Evolutionary conservation across 2,113 vertebrate genomes (phyloP), one percentile per base, ranked within the genome.

Genomic region (Gallinago undulata): DNA sequence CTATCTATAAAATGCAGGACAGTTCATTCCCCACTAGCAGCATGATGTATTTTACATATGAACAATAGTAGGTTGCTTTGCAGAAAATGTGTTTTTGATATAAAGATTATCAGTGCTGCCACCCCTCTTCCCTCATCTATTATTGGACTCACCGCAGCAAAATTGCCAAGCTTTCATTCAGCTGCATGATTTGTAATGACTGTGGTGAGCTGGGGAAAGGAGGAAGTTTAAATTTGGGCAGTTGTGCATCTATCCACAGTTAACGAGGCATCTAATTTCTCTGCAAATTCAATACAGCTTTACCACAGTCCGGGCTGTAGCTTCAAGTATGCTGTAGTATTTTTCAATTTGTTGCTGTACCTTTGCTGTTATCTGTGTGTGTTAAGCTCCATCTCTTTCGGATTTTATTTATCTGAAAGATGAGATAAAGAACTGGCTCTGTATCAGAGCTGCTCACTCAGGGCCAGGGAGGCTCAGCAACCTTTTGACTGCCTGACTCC

Each of bases 191-290:
- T 95, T 93, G 96, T 95, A 97, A 88, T 93, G 91, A 95, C 57
- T 92, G 78, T 94, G 88, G 83, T 89, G 88, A 97, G 89, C 90
- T 78, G 79, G 43, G 76, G 79, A 76, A 94, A 96, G 85, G 75
- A 91, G 75, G 84, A 97, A 88, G 96, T 96, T 97, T 92, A 91
- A 97, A 96, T 96, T 95, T 94, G 87, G 96, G 85, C 79, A 84
- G 90, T 97, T 97, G 94, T 76, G 70, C 87, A 66, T 95, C 84
- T 97, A 77, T 80, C 90, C 51, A 22, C 87, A 90, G 88, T 90
- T 97, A 96, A 96, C 66, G 35, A 97, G 96, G 92, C 93, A 88
- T 84, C 91, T 93, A 89, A 91, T 95, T 79, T 94, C 77, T 74
- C 21, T 90, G 72, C 75, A 76, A 81, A 85, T 90, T 80, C 62